phyloP scores from a whole-genome alignment of 2,888 invertebrate genomes.

The Caenorhabditis sp. region DNA sequence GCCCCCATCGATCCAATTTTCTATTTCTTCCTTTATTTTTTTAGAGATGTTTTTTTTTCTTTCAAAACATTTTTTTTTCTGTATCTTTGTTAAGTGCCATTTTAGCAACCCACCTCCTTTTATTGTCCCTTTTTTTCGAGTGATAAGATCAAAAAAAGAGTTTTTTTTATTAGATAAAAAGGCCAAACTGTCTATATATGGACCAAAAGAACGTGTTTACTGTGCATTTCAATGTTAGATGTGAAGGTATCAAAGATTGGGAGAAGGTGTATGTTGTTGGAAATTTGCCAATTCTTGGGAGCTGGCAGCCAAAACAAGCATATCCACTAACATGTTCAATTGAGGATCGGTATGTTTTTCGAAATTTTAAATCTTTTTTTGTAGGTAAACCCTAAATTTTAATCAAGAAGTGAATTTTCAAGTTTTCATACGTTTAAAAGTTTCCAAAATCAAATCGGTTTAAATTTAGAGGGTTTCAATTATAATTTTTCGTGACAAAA shows the following conservation, averaged over 20 bases:
- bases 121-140: not conserved
- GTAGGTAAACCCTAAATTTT: too few relatives aligned
- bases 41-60: not conserved
- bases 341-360: not conserved
- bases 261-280: conserved; percentile 53
- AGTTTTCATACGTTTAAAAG: too few relatives aligned
- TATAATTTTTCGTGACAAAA: too few relatives aligned
- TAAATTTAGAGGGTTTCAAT: too few relatives aligned
- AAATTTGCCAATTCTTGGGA: conserved; percentile 41
- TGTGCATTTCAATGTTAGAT: conserved; percentile 45
- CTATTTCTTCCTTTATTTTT: not conserved
- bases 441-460: too few relatives aligned
- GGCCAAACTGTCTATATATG: conserved; percentile 36
- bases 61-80: not conserved
- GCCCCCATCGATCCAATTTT: conserved; percentile 2
- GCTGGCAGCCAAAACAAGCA: conserved; percentile 47
- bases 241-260: conserved; percentile 46
- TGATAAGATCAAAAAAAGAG: not conserved
- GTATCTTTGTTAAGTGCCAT: not conserved
- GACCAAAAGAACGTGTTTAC: conserved; percentile 21
- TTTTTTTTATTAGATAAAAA: not conserved
- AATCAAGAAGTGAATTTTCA: too few relatives aligned
- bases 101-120: not conserved
- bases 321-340: conserved; percentile 1
- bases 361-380: too few relatives aligned